These are phyloP conservation scores for Phania funesta DNA, from an alignment of 2,888 invertebrate species.

Conservation along the genomic window DNA sequence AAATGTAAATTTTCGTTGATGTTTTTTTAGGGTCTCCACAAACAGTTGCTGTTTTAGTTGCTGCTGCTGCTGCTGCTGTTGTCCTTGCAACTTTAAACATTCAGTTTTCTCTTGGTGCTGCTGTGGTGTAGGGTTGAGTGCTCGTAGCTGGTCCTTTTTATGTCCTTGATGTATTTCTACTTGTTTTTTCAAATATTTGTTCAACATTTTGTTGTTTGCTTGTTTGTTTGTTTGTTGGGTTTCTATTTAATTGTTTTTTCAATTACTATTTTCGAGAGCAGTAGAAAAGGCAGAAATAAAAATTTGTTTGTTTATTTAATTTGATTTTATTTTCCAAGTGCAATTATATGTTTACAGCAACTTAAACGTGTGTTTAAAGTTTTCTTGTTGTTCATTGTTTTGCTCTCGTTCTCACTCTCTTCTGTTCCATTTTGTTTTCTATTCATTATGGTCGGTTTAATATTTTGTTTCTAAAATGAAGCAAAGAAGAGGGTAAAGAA, in stretches of 20 bases:
- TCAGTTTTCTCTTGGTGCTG: slow-evolving; percentile 18
- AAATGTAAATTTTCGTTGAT: slow-evolving; percentile 54
- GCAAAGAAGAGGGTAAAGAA: neutral
- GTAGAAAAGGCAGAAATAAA: neutral
- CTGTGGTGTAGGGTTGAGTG: neutral
- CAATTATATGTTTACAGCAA: slow-evolving; percentile 37
- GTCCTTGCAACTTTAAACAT: slow-evolving; percentile 11
- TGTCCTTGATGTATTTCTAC: slow-evolving; percentile 29
- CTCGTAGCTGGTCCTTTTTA: slow-evolving; percentile 46
- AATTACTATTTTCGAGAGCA: too few relatives aligned
- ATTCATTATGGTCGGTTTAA: slow-evolving; percentile 38
- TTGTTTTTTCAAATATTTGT: slow-evolving; percentile 44
- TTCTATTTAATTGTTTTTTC: slow-evolving; percentile 49
- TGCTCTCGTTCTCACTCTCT: neutral
- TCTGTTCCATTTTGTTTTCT: neutral
- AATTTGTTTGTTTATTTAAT: slow-evolving; percentile 25
- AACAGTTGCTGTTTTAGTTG: slow-evolving; percentile 14
- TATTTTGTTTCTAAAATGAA: slow-evolving; percentile 53
- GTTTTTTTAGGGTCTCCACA: slow-evolving; percentile 30
- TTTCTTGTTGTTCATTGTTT: slow-evolving; percentile 1
- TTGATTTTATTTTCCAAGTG: slow-evolving; percentile 41
- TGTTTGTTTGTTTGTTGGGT: slow-evolving; percentile 43
- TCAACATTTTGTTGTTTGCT: slow-evolving; percentile 57
- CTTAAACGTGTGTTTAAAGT: slow-evolving; percentile 3
- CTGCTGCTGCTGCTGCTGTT: slow-evolving; percentile 5